Base-by-base conservation (phyloP, 2,113 vertebrate species). In the Recurvirostra avosetta region DNA sequence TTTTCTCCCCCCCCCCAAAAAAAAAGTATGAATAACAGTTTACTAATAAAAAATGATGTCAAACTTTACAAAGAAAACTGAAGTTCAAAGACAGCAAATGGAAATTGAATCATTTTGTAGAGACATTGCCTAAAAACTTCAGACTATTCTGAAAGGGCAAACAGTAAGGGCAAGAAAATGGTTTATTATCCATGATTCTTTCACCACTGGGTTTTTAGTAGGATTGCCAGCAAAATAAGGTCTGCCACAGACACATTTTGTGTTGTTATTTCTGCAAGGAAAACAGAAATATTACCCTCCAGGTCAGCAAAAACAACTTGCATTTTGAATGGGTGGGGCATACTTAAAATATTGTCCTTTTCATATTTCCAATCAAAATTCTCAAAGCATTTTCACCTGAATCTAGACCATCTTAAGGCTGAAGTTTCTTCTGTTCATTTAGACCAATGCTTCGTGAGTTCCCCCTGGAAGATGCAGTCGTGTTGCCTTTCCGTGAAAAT, bases 201-300 rank as follows among this genome's bases (percentile, higher is more conserved):
- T 68, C 20, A 52, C 14, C 10, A 41, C 2, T n/a, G 29, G 3
- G 4, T 5, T 66, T 72, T 55, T 32, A 41, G 23, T 56, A 71
- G 20, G 15, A 50, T 38, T 75, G 6, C 5, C 21, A 65, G 10
- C 12, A 92, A 86, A 81, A 25, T 43, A 70, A 43, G 4, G 9
- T 55, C 32, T 77, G 9, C 7, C 15, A n/a, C 7, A 41, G 20
- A 88, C 6, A 34, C 22, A 41, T 0, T 53, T 45, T 34, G 2
- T 45, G 34, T 56, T 49, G 9, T 10, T 45, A 32, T 53, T 88
- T 67, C 8, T 70, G 10, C 6, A 4, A 0, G 0, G 59, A 82
- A 9, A 88, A 79, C 16, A 55, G 16, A 11, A 73, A 5, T 34
- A 36, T 45, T 70, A 29, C 3, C 15, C 8, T 71, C 16, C 7